These are phyloP conservation scores for Crambe crambe DNA, from an alignment of 37 sponge, comb jelly and placozoan genomes.

Conservation along the genomic window DNA sequence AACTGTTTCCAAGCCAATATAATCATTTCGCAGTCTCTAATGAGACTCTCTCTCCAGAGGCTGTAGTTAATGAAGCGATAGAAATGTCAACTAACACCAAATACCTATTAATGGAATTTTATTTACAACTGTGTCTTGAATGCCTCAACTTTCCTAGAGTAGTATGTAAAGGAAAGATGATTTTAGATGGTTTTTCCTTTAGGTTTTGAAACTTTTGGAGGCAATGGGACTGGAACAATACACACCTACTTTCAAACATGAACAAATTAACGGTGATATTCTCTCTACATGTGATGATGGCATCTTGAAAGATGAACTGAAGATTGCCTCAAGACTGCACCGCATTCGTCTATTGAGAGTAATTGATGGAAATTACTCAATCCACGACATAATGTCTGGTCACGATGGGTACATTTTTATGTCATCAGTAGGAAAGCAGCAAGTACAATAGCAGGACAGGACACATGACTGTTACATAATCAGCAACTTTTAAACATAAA, in stretches of 20 bases:
- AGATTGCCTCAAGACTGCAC: slow-evolving; percentile 43
- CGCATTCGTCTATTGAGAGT: slow-evolving; percentile 32
- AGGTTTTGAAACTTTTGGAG: slow-evolving; percentile 42
- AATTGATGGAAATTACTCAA: slow-evolving; percentile 38
- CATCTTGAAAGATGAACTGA: slow-evolving; percentile 31
- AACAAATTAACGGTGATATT: slow-evolving; percentile 56
- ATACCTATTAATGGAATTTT: too few species aligned
- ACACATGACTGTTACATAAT: too few species aligned
- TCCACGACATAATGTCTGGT: slow-evolving; percentile 28
- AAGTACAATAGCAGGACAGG: too few species aligned
- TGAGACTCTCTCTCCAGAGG: too few species aligned
- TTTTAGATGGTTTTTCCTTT: too few species aligned
- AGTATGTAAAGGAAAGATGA: too few species aligned
- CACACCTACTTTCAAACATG: slow-evolving; percentile 12
- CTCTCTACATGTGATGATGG: slow-evolving; percentile 41
- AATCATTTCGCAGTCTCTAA: too few species aligned
- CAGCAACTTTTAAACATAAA: not conserved
- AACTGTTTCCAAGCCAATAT: too few species aligned
- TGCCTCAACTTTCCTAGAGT: too few species aligned
- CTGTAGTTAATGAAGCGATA: too few species aligned
- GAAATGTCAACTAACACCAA: too few species aligned
- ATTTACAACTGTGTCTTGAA: too few species aligned
- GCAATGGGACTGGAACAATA: slow-evolving; percentile 46
- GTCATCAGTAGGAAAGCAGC: slow-evolving; percentile 1
- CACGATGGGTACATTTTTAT: slow-evolving; percentile 34